phyloP scores from a whole-genome alignment of 2,888 invertebrate genomes.

The Alloscopus bannaensis region DNA sequence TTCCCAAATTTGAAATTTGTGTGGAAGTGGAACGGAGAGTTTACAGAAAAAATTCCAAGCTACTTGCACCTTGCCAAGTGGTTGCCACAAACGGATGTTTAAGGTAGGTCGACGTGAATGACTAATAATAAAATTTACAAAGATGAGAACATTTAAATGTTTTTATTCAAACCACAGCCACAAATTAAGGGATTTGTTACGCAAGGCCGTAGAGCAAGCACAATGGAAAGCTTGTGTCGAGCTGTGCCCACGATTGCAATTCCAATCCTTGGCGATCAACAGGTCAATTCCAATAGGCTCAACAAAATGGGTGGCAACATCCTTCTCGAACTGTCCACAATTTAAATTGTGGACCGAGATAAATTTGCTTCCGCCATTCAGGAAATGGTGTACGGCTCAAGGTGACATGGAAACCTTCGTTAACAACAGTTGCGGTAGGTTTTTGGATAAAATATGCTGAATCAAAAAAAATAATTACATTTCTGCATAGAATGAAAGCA shows the following conservation, averaged over 20 bases:
- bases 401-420: background rate
- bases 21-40: constrained; percentile 72
- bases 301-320: constrained; percentile 30
- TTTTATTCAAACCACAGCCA: constrained; percentile 11
- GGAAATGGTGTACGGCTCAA: constrained; percentile 37
- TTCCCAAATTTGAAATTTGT: constrained; percentile 66
- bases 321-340: constrained; percentile 58
- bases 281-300: constrained; percentile 58
- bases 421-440: background rate
- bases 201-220: constrained; percentile 38
- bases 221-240: constrained; percentile 15
- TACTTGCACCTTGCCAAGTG: constrained; percentile 71
- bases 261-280: constrained; percentile 62
- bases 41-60: constrained; percentile 64
- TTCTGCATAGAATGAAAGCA: constrained; percentile 17
- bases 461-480: too few species aligned
- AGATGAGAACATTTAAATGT: background rate
- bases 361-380: constrained; percentile 37
- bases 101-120: constrained; percentile 57
- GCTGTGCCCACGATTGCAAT: constrained; percentile 53
- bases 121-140: background rate
- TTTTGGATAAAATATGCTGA: background rate
- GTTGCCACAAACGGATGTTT: constrained; percentile 73
- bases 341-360: constrained; percentile 25
- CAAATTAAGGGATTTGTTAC: constrained; percentile 34